These are phyloP conservation scores for Mechanitis mazaeus DNA, from an alignment of 2,888 invertebrate genomes.

Conservation along the genomic window DNA sequence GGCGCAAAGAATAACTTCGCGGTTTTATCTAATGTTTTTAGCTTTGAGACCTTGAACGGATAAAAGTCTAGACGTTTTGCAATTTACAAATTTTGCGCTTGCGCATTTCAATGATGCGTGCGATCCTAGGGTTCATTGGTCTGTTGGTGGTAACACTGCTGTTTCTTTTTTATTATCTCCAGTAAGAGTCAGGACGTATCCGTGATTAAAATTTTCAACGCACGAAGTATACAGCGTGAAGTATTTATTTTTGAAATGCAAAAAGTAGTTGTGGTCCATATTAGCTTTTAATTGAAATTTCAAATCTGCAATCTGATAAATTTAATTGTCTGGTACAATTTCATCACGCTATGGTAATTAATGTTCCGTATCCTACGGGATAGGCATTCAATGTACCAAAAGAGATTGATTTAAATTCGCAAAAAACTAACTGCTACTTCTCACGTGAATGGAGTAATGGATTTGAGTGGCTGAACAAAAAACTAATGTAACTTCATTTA, in stretches of 20 bases:
- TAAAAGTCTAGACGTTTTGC: constrained; percentile 66
- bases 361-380: constrained; percentile 37
- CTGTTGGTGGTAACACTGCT: constrained; percentile 47
- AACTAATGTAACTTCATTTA: constrained; percentile 19
- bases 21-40: constrained; percentile 38
- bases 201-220: constrained; percentile 68
- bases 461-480: constrained; percentile 19
- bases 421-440: constrained; percentile 28
- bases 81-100: constrained; percentile 67
- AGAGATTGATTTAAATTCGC: constrained; percentile 33
- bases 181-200: constrained; percentile 43
- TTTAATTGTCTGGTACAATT: constrained; percentile 44
- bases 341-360: constrained; percentile 51
- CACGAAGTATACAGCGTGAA: constrained; percentile 54
- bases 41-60: constrained; percentile 54
- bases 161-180: constrained; percentile 45
- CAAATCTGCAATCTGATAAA: constrained; percentile 33
- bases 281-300: constrained; percentile 50
- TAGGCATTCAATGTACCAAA: constrained; percentile 31
- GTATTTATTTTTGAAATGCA: constrained; percentile 66
- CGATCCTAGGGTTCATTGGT: constrained; percentile 64
- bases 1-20: constrained; percentile 51
- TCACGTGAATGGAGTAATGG: constrained; percentile 27
- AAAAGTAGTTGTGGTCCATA: constrained; percentile 51
- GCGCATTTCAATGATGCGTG: constrained; percentile 69